These are phyloP conservation scores for Gryllus longicercus DNA, from an alignment of 2,888 invertebrate genomes.

Conservation along the genomic window DNA sequence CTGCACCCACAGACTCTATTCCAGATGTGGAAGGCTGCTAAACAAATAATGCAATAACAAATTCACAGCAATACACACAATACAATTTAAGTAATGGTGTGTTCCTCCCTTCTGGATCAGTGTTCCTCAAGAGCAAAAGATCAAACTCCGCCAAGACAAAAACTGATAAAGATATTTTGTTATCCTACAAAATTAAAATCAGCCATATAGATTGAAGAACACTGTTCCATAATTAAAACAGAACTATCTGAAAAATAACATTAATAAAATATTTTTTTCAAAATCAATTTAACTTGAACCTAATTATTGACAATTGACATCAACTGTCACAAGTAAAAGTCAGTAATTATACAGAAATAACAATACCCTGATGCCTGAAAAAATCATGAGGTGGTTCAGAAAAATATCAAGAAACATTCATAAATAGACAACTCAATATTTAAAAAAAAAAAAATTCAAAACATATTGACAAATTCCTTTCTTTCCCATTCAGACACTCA, in stretches of 20 bases:
- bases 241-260: too few species aligned
- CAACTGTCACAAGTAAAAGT: too few species aligned
- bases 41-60: conserved; percentile 30
- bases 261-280: too few species aligned
- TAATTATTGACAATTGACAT: too few species aligned
- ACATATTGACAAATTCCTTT: too few species aligned
- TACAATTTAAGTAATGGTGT: neutral
- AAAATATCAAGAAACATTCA: neutral
- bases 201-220: neutral
- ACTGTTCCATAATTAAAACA: neutral
- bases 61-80: conserved; percentile 5
- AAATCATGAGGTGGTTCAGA: neutral
- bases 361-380: neutral
- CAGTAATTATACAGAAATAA: neutral
- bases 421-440: neutral
- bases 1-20: conserved; percentile 44
- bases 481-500: too few species aligned
- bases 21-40: conserved; percentile 49
- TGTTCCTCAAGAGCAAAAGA: neutral
- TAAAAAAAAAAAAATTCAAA: neutral
- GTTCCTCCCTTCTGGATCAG: neutral
- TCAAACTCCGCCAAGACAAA: neutral
- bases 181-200: neutral
- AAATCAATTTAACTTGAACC: too few species aligned
- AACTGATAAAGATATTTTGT: neutral